These are phyloP conservation scores for Mormyrus hasselquistii DNA, from an alignment of 2,797 vertebrate species.

Conservation along the genomic window DNA sequence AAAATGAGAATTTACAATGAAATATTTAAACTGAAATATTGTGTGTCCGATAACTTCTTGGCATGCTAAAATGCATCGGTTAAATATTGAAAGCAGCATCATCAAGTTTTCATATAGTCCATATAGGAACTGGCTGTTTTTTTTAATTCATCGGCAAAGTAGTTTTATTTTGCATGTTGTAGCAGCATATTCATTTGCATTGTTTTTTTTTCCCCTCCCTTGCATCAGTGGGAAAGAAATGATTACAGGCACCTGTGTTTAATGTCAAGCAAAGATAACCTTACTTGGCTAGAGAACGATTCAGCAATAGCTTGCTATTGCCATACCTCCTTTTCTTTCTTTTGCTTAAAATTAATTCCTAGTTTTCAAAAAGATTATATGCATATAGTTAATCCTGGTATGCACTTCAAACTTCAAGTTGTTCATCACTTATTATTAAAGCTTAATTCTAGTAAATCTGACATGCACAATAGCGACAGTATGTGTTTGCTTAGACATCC, in stretches of 20 bases:
- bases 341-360: not conserved
- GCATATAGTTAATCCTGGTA: not conserved
- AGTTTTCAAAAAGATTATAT: not conserved
- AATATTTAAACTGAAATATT: constrained; percentile 23
- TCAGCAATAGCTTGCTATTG: constrained; percentile 1
- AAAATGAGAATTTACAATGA: not conserved
- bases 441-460: constrained; percentile 32
- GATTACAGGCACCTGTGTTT: constrained; percentile 63
- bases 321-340: not conserved
- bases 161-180: constrained; percentile 7
- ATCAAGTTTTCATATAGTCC: constrained; percentile 42
- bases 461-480: not conserved
- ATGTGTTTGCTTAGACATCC: not conserved
- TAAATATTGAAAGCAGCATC: constrained; percentile 59
- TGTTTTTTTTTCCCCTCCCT: constrained; percentile 32
- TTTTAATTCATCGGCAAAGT: constrained; percentile 48
- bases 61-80: constrained; percentile 60
- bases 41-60: constrained; percentile 44
- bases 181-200: constrained; percentile 37
- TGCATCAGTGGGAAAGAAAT: constrained; percentile 47
- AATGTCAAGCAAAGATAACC: constrained; percentile 33
- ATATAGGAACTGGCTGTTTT: constrained; percentile 45
- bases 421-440: constrained; percentile 34
- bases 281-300: constrained; percentile 24
- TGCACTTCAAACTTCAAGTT: constrained; percentile 36